Percentiles rank a stretch among this genome's conserved stretches.
These are phyloP conservation scores for Diplolepis rosae DNA, from an alignment of 2,888 invertebrate species.

Conservation along the genomic window DNA sequence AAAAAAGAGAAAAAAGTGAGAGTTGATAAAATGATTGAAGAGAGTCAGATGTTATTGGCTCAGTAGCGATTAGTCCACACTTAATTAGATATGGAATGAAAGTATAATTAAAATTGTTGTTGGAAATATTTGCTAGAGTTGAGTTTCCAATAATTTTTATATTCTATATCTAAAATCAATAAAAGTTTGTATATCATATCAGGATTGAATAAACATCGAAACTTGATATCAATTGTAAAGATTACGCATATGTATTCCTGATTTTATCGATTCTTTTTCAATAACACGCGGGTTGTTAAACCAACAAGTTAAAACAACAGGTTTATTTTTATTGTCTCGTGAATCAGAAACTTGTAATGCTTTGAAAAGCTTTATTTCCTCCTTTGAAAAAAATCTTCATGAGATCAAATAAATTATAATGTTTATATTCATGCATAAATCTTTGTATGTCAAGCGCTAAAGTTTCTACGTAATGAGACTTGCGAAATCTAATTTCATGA, in stretches of 20 bases:
- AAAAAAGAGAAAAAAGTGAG: background rate
- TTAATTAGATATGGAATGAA: background rate
- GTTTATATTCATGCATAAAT: slow-evolving; percentile 28
- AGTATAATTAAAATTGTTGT: background rate
- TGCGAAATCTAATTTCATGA: slow-evolving; percentile 23
- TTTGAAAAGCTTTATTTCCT: slow-evolving; percentile 24
- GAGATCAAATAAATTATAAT: slow-evolving; percentile 28
- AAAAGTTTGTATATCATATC: background rate
- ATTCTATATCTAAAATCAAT: background rate
- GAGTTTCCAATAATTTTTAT: no score
- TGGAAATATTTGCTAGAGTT: no score
- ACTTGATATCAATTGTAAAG: background rate
- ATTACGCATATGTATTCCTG: background rate
- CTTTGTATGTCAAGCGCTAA: slow-evolving; percentile 8
- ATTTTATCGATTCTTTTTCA: slow-evolving; percentile 23
- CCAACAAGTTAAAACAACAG: slow-evolving; percentile 26
- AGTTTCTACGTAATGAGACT: slow-evolving; percentile 21
- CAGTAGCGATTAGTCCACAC: no score
- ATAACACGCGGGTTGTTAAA: slow-evolving; percentile 23
- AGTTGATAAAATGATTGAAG: background rate
- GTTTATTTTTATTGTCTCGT: slow-evolving; percentile 30
- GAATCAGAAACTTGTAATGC: slow-evolving; percentile 28
- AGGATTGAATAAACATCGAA: background rate
- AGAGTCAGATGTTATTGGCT: background rate
- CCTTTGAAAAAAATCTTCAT: slow-evolving; percentile 16